Evolutionary conservation across 2,113 vertebrate species (phyloP).

Genomic region (Haliaeetus leucogaster): DNA sequence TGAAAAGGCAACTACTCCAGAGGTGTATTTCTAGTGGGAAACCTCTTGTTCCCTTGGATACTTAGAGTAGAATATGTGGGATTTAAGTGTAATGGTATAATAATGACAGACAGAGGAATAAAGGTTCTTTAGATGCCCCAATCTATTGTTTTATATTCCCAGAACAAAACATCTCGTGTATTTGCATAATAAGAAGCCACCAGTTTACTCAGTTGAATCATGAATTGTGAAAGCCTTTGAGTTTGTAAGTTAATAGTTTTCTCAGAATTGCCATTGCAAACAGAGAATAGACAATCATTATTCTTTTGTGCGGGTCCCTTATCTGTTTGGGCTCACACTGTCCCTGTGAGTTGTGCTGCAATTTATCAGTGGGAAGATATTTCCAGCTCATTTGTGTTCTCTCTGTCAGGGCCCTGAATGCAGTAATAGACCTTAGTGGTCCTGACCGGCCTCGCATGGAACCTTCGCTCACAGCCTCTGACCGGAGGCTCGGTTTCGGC

Average conservation of each 20-base stretch:
- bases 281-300: not conserved
- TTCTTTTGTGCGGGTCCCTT: not conserved
- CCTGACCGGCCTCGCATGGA: not conserved
- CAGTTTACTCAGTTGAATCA: not conserved
- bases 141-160: not conserved
- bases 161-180: not conserved
- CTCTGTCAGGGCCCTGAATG: not conserved
- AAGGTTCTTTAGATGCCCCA: not conserved
- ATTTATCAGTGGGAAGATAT: not conserved
- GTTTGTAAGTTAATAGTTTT: conserved; percentile 9
- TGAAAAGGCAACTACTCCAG: not conserved
- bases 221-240: not conserved
- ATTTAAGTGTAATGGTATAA: not conserved
- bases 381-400: not conserved
- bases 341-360: not conserved
- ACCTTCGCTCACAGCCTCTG: not conserved
- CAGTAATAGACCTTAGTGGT: not conserved
- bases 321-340: not conserved
- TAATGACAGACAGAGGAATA: not conserved
- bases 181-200: conserved; percentile 1
- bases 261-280: not conserved
- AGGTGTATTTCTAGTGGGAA: not conserved
- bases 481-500: not conserved
- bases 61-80: not conserved
- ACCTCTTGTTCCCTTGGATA: not conserved